Base-by-base conservation (phyloP, 2,888 invertebrate genomes). In the Lasioglossum villosulum region DNA sequence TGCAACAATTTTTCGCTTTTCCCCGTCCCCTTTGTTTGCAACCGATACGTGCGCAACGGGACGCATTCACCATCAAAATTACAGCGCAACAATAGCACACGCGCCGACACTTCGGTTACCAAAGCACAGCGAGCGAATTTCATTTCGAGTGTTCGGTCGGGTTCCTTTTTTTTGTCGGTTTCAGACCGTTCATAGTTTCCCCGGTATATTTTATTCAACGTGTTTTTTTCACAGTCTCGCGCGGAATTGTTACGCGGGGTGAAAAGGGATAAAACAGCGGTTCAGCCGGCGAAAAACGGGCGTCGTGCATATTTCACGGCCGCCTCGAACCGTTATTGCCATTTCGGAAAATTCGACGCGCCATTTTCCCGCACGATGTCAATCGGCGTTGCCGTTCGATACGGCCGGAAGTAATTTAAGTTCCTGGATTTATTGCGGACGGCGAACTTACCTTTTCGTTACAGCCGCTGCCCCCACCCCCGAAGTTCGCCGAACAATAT, bases 351-450 rank as follows among this genome's bases (percentile, higher is more conserved):
- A 63, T 27, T 48, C 37, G 34, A 48, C 4, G 45, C 48, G 37
- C 56, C 52, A 59, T 66, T 74, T 27, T 48, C 52, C 19, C 73
- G 59, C 5, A 23, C 48, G 56, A n/a, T 48, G 30, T 16, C 23
- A 34, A 27, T 19, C 45, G 23, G 19, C 34, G 16, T 23, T 45
- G 23, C 37, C 4, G 30, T 75, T 80, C 80, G 30, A 80, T 79
- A 76, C n/a, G 23, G 39, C 56, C 48, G 68, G 72, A 83, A 75
- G 83, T 83, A 87, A 87, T 87, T 87, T 86, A 87, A 87, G 83
- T 86, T 77, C 80, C 63, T 68, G 75, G 75, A 86, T 86, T 86
- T 86, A 83, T 79, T 74, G 77, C 56, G 52, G 48, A 19, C 42
- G 66, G 19, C 70, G 78, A 75, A 83, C 75, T 75, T 76, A 83